These are phyloP conservation scores for Aphaenogaster floridana DNA, from an alignment of 1,140 invertebrate genomes.

Conservation along the genomic window DNA sequence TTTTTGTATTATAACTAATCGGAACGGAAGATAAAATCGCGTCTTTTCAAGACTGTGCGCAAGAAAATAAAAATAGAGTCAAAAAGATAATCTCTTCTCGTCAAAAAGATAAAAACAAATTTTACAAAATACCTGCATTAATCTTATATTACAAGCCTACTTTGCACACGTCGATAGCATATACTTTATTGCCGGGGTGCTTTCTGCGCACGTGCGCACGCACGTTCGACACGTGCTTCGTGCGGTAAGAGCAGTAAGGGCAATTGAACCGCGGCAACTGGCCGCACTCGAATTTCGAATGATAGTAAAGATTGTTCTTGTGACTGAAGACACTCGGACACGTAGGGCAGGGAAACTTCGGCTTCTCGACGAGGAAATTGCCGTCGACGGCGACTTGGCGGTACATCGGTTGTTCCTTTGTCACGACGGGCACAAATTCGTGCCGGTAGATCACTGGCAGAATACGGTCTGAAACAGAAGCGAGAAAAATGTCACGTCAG, in stretches of 20 bases:
- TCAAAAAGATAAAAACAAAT: neutral
- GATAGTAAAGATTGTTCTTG: constrained; percentile 87
- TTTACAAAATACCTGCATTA: neutral
- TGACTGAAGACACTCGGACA: constrained; percentile 79
- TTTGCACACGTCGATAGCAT: constrained; percentile 70
- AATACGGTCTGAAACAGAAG: constrained; percentile 68
- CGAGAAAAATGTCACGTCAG: constrained; percentile 29
- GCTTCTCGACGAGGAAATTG: constrained; percentile 1
- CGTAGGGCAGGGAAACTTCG: constrained; percentile 76
- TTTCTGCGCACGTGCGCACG: constrained; percentile 80
- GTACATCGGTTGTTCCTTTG: neutral
- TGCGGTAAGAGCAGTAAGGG: constrained; percentile 83
- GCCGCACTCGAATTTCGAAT: constrained; percentile 86
- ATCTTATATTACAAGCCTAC: neutral
- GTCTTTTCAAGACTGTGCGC: neutral
- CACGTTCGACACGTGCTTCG: constrained; percentile 83
- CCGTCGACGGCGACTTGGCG: neutral
- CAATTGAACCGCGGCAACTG: constrained; percentile 87
- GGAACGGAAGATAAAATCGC: neutral
- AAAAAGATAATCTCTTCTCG: no score
- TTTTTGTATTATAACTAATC: neutral
- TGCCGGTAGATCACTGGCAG: neutral
- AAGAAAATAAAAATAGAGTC: neutral
- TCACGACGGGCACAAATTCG: neutral
- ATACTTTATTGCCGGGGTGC: constrained; percentile 64